These are phyloP conservation scores for Antheraea yamamai DNA, from an alignment of 2,888 invertebrate genomes.

Conservation along the genomic window DNA sequence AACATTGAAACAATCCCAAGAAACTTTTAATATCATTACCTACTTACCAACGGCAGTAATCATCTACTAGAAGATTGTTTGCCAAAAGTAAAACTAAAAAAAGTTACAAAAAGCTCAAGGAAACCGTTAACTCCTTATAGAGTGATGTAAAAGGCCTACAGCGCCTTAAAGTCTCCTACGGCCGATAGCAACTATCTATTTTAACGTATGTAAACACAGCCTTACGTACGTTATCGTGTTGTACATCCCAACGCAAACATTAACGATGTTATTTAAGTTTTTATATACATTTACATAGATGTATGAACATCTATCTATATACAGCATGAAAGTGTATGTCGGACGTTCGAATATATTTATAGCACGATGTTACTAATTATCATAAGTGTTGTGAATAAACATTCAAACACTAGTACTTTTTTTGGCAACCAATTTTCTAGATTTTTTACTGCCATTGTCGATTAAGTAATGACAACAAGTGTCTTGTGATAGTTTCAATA, in stretches of 20 bases:
- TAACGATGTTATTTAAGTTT: not conserved
- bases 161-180: slow-evolving; percentile 5
- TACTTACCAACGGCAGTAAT: no score
- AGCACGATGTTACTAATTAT: no score
- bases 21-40: no score
- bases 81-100: no score
- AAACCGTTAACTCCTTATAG: not conserved
- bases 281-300: not conserved
- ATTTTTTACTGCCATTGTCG: no score
- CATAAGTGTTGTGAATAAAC: no score
- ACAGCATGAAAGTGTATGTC: not conserved
- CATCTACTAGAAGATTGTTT: no score
- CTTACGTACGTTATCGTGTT: not conserved
- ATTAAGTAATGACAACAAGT: no score
- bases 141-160: not conserved
- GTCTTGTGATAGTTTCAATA: no score
- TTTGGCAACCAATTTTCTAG: no score
- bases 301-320: slow-evolving; percentile 1
- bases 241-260: not conserved
- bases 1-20: no score
- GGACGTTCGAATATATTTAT: not conserved
- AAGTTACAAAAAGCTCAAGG: not conserved
- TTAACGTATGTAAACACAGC: slow-evolving; percentile 7
- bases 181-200: slow-evolving; percentile 12
- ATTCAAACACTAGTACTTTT: no score